Base-by-base conservation (phyloP, 2,888 invertebrate species). In the Cataglyphis cursor region DNA sequence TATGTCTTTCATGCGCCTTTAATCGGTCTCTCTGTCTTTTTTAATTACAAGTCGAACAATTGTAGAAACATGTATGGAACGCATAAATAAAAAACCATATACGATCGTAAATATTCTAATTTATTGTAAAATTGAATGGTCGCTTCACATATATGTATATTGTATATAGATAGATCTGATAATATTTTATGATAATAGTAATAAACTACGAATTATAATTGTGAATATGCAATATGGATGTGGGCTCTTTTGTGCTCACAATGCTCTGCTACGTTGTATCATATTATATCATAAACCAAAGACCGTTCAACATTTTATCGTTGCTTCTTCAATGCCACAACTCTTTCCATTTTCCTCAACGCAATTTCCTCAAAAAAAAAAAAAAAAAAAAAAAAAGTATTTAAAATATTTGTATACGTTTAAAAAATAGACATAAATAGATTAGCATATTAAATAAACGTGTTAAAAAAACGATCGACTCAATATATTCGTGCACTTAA, bases 281-380 rank as follows among this genome's bases (percentile, higher is more conserved):
- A 94, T 94, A 94, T 93, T 94, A 35, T 35, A 35, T 35, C 35
- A 35, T 35, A 94, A 94, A 94, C 94, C 94, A 94, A 94, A 94
- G 94, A 94, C 90, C 93, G 91, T 93, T 93, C 90, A 92, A 92
- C 61, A 65, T 84, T 78, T 82, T 76, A 70, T 44, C 41, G 48
- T 82, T 83, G 70, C 76, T 89, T 73, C 44, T 68, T 66, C n/a
- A 24, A 15, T 8, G 15, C 0, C 18, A 15, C 6, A 35, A 35
- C 18, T 21, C 66, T 59, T 41, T n/a, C 15, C 21, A 8, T 57
- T 54, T 41, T 18, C 12, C 12, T 28, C n/a, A 21, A 21, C 10
- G 3, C 3, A 4, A 61, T 54, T 74, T 54, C 31, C 15, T 66
- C n/a, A 38, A 24, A 18, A 70, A 15, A 24, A 31, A 31, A 31